Conservation (phyloP, 2,113 vertebrate genomes). For the Rhinopomastus cyanomelas region DNA sequence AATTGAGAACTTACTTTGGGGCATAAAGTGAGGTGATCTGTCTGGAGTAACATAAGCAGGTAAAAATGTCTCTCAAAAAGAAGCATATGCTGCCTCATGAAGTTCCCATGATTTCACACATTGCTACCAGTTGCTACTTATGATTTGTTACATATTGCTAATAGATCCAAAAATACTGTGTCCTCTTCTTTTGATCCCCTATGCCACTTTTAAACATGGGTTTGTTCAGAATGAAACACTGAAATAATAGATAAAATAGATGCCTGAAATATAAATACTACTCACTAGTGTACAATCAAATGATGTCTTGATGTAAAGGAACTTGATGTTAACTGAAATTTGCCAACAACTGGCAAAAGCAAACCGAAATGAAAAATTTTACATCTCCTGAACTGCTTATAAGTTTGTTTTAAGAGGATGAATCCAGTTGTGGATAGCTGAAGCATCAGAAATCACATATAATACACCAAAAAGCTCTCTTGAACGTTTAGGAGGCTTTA, state of each 20-base stretch:
- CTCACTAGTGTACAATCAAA: neutral
- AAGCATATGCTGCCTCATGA: neutral
- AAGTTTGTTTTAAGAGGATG: neutral
- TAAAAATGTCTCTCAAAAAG: neutral
- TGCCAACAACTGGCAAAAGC: neutral
- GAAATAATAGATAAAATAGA: neutral
- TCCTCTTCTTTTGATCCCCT: neutral
- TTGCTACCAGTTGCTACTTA: neutral
- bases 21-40: neutral
- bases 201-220: neutral
- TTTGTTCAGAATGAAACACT: neutral
- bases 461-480: neutral
- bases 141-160: neutral
- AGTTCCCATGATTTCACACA: neutral
- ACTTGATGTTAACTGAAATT: neutral
- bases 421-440: neutral
- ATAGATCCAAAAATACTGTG: neutral
- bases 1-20: neutral
- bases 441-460: neutral
- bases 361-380: neutral
- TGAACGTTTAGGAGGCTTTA: neutral
- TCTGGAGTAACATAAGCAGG: neutral
- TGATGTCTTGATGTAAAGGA: neutral
- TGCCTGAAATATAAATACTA: neutral
- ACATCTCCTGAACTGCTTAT: neutral